phyloP scores from a whole-genome alignment of 1,140 invertebrate species.

The Lepidostoma basale region DNA sequence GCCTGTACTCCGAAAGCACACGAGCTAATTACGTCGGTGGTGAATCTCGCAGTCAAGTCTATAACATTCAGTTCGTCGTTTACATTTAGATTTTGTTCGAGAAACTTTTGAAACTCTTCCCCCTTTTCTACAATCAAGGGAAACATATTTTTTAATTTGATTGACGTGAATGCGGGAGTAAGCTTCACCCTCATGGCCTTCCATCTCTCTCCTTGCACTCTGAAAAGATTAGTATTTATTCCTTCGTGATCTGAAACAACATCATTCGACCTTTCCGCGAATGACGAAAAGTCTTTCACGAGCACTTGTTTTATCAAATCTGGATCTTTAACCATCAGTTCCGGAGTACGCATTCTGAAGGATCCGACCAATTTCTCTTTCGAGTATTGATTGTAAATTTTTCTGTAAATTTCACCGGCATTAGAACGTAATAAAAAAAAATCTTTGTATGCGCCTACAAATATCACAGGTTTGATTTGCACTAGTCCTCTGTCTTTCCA shows the following conservation, averaged over 20 bases:
- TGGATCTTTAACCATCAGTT: conserved; percentile 60
- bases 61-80: conserved; percentile 47
- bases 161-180: conserved; percentile 52
- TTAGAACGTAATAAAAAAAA: conserved; percentile 28
- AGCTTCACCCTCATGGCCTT: conserved; percentile 52
- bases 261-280: conserved; percentile 51
- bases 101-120: conserved; percentile 46
- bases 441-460: conserved; percentile 50
- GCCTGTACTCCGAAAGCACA: conserved; percentile 65
- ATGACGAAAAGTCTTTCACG: conserved; percentile 63
- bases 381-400: conserved; percentile 46
- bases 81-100: conserved; percentile 24
- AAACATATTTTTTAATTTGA: conserved; percentile 56
- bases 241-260: conserved; percentile 40
- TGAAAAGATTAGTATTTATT: conserved; percentile 39
- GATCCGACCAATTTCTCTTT: conserved; percentile 50
- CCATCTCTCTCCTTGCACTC: conserved; percentile 57
- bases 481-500: conserved; percentile 57
- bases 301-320: conserved; percentile 61
- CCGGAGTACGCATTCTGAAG: conserved; percentile 54
- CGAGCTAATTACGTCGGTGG: conserved; percentile 66
- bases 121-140: conserved; percentile 49
- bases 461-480: conserved; percentile 47
- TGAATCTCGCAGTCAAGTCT: conserved; percentile 58
- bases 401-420: conserved; percentile 28